Conservation (phyloP, 2,888 invertebrate species). For the Tipula vernalis region DNA sequence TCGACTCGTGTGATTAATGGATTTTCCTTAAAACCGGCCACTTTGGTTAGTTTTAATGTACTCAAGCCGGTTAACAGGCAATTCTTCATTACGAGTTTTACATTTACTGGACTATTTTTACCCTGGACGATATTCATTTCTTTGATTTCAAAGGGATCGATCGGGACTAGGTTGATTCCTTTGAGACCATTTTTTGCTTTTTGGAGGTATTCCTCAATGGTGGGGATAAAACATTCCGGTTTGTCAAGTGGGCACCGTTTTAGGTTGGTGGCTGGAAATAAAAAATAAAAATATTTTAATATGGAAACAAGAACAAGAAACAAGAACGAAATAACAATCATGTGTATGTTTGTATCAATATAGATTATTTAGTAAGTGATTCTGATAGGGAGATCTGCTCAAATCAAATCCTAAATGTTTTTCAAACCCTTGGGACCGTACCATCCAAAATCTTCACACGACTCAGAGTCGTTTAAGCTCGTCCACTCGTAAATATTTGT, state of each 20-base stretch:
- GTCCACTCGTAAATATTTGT: no score
- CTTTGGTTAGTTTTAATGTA: not conserved
- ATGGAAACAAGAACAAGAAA: no score
- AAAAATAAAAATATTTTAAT: not conserved
- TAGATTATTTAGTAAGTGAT: no score
- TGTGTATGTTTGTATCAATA: no score
- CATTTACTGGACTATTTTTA: slow-evolving; percentile 27
- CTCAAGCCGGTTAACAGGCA: slow-evolving; percentile 11
- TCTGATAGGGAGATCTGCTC: no score
- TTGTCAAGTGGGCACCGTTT: slow-evolving; percentile 20
- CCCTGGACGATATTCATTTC: slow-evolving; percentile 26
- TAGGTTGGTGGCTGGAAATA: slow-evolving; percentile 19
- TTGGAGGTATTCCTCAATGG: slow-evolving; percentile 14
- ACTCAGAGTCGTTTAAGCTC: no score
- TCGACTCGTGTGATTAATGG: slow-evolving; percentile 21
- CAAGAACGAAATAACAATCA: no score
- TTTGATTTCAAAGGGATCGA: slow-evolving; percentile 23
- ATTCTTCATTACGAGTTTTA: slow-evolving; percentile 26
- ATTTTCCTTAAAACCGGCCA: slow-evolving; percentile 23
- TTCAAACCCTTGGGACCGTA: no score
- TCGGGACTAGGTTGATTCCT: slow-evolving; percentile 15
- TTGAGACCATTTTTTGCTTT: slow-evolving; percentile 16
- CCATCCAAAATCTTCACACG: no score
- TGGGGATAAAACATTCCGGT: slow-evolving; percentile 19
- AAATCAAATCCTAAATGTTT: no score